A percentile compares a stretch with the other conserved stretches of the same genome.
Evolutionary conservation across 2,888 invertebrate species (phyloP).

Genomic region (Amphipyra berbera): DNA sequence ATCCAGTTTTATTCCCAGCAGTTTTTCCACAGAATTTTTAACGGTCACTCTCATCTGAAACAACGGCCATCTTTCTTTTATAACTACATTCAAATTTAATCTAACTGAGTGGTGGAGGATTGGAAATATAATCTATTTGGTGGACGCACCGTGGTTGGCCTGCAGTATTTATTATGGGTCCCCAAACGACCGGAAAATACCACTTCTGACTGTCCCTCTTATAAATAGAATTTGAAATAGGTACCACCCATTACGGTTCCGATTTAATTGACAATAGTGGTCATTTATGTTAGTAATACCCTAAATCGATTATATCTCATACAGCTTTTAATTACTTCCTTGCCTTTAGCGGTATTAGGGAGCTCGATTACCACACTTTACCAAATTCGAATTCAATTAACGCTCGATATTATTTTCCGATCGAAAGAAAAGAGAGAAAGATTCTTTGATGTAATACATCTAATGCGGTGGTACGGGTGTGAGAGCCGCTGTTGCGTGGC

Average conservation of each 20-base stretch:
- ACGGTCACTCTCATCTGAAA: slow-evolving; percentile 49
- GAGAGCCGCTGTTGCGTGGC: too few relatives aligned
- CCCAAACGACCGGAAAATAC: slow-evolving; percentile 59
- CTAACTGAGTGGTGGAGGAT: slow-evolving; percentile 78
- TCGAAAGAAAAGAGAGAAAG: too few relatives aligned
- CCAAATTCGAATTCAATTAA: too few relatives aligned
- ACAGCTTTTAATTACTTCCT: too few relatives aligned
- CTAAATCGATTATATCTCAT: too few relatives aligned
- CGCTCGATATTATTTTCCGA: too few relatives aligned
- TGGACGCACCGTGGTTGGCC: slow-evolving; percentile 63
- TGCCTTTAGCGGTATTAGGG: too few relatives aligned
- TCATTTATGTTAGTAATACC: slow-evolving; percentile 12
- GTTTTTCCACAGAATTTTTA: slow-evolving; percentile 46
- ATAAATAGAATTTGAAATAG: slow-evolving; percentile 27
- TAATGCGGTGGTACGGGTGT: too few relatives aligned
- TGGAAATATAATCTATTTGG: slow-evolving; percentile 71
- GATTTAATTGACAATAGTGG: slow-evolving; percentile 38
- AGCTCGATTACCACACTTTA: too few relatives aligned
- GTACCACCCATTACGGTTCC: slow-evolving; percentile 18
- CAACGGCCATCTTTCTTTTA: slow-evolving; percentile 64
- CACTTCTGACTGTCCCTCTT: slow-evolving; percentile 51
- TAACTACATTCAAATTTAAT: slow-evolving; percentile 83
- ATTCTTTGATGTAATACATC: too few relatives aligned
- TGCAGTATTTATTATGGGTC: slow-evolving; percentile 62
- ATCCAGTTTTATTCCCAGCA: slow-evolving; percentile 28